A percentile compares a stretch with the other conserved stretches of the same genome.
Evolutionary conservation across 2,888 invertebrate species (phyloP).

Genomic region (Orgyia antiqua): DNA sequence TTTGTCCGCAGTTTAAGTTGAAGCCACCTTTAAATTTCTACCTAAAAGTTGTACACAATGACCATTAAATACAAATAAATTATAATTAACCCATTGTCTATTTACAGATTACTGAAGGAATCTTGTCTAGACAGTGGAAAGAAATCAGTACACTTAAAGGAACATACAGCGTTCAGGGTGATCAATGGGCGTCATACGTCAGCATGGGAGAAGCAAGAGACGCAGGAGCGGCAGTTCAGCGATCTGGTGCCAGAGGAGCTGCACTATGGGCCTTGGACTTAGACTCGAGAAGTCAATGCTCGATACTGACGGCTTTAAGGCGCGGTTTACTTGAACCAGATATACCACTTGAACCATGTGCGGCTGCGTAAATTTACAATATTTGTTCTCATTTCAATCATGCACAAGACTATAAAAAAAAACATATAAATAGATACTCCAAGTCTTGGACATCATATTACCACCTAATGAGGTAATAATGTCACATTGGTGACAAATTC

Average conservation of each 20-base stretch:
- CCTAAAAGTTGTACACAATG: no score
- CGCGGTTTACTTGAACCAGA: constrained; percentile 53
- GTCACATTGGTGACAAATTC: no score
- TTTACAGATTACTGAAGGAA: constrained; percentile 76
- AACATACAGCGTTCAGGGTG: constrained; percentile 83
- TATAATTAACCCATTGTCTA: no score
- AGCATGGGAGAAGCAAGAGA: constrained; percentile 81
- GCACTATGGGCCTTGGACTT: constrained; percentile 89
- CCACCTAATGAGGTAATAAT: no score
- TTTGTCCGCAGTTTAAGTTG: no score
- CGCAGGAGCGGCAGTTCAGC: constrained; percentile 79
- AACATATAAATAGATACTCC: no score
- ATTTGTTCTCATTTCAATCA: no score
- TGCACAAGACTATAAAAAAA: no score
- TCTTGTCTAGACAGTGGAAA: constrained; percentile 79
- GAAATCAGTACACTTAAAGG: constrained; percentile 80
- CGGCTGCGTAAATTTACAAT: constrained; percentile 11
- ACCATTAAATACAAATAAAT: no score
- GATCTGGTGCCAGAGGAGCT: constrained; percentile 81
- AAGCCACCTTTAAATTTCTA: no score
- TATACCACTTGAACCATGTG: constrained; percentile 39
- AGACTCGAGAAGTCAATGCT: constrained; percentile 86
- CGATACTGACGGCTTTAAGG: constrained; percentile 80
- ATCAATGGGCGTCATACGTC: constrained; percentile 90
- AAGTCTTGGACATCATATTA: no score